Evolutionary conservation across 1,140 invertebrate genomes (phyloP).

Genomic region (Tetragnatha versicolor): DNA sequence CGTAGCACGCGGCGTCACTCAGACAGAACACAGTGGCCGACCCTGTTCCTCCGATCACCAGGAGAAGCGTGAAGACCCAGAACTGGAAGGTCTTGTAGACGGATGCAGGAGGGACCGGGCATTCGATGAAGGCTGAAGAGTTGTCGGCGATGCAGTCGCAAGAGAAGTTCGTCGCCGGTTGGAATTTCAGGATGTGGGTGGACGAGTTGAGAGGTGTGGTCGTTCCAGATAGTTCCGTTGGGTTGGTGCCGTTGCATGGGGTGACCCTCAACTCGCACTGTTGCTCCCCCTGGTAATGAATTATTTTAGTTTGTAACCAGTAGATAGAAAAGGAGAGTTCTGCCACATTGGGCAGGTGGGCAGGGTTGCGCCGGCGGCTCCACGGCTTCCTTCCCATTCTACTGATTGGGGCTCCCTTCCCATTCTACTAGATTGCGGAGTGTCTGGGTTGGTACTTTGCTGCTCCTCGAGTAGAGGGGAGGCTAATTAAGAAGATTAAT

Average conservation of each 20-base stretch:
- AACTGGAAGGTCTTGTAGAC: conserved; percentile 53
- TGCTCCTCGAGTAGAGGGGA: no score
- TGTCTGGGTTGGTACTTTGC: no score
- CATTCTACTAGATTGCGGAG: no score
- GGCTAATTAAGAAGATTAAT: no score
- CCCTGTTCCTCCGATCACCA: conserved; percentile 50
- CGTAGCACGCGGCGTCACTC: conserved; percentile 55
- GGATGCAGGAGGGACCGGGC: background rate
- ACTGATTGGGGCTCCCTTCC: no score
- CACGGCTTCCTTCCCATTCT: no score
- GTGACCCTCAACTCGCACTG: background rate
- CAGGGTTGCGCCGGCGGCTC: no score
- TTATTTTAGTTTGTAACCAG: no score
- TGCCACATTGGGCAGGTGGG: no score
- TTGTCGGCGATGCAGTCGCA: conserved; percentile 1
- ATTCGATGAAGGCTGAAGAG: background rate
- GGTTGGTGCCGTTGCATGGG: background rate
- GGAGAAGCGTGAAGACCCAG: conserved; percentile 56
- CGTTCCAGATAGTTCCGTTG: background rate
- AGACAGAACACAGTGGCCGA: conserved; percentile 47
- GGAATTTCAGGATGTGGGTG: background rate
- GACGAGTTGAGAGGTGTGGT: background rate
- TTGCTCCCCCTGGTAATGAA: no score
- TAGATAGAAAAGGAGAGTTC: no score
- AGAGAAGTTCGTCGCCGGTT: background rate